Evolutionary conservation across 2,888 invertebrate genomes (phyloP), one percentile per base, ranked within the genome.

Genomic region (Nezara viridula): DNA sequence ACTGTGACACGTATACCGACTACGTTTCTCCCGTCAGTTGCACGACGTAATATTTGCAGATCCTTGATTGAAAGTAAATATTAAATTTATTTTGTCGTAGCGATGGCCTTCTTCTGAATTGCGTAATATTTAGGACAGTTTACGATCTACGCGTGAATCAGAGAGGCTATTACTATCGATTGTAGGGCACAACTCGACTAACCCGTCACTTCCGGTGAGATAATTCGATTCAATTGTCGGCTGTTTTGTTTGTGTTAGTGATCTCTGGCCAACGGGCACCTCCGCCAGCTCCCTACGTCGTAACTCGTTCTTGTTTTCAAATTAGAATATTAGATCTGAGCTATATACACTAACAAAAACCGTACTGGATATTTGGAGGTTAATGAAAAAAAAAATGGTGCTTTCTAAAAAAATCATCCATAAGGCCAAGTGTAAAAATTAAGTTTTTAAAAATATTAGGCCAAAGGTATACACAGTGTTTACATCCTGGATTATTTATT

Each of bases 141-240:
- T 60, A 60, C 55, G 55, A n/a, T 60, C 60, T 60, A 12, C 66
- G 32, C 32, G 14, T 73, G 66, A 32, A 73, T 73, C 19, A 73
- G 32, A 73, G 32, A 16, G 27, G 60, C 27, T 14, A 73, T 73
- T 73, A 73, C 32, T 6, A 73, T 73, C 66, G 66, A 73, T 73
- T 73, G 66, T 73, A 73, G 6, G 5, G 2, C 16, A 37, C 32
- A 73, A 73, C 66, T 73, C 32, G 66, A 73, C 32, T 60, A 60
- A 60, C 60, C 60, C 60, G 60, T 27, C n/a, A 32, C 66, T 73
- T 73, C 66, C 66, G 32, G 32, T 73, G 32, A 73, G 32, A 37
- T 73, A 73, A 73, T 73, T 73, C 66, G 19, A 73, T 73, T 73
- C 66, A 73, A 73, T 73, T 73, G 66, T 73, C 66, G 37, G 66